Base-by-base conservation (phyloP, 2,797 vertebrate species). In the Mus caroli region DNA sequence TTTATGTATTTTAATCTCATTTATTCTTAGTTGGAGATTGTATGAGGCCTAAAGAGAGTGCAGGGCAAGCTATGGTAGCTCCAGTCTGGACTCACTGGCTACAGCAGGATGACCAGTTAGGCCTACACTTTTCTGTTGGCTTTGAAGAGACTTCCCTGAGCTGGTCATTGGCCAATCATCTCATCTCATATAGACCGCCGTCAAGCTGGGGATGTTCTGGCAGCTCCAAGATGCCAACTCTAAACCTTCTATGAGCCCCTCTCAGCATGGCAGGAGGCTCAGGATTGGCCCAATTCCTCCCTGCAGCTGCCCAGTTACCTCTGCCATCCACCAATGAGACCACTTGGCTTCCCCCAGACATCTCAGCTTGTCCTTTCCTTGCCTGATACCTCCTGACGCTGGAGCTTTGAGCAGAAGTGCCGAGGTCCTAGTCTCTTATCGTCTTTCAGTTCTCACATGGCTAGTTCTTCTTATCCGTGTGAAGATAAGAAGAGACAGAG, bases 281-380 rank as follows among this genome's bases (percentile, higher is more conserved):
- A 89, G 20, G 76, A 69, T 93, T 37, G 82, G 64, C 97, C 91
- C 43, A 22, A 3, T 6, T 79, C 17, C 19, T 52, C 54, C 15
- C 71, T 12, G 26, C 37, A 0, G 34, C n/a, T 58, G 11, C 77
- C 14, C 54, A 7, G 9, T 22, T 52, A 54, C 24, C 43, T 24
- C 26, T 56, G 34, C 50, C 52, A 75, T 8, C 34, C 12, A 58
- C 17, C 28, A 5, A 1, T 13, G 43, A 26, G 62, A 19, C 22
- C 15, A 76, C 56, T n/a, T 34, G 37, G 3, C n/a, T 56, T 34
- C 78, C 79, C 24, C 14, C 24, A 52, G 31, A 73, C 26, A 6
- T 19, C 20, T 90, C 24, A 17, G 8, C 54, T 58, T 84, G 75
- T 56, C 19, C 28, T 67, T 62, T 37, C 79, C 60, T 20, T 46